Percentiles rank a stretch among this genome's conserved stretches.
Evolutionary conservation across 1,140 invertebrate genomes (phyloP).

Genomic region (Teleopsis dalmanni): DNA sequence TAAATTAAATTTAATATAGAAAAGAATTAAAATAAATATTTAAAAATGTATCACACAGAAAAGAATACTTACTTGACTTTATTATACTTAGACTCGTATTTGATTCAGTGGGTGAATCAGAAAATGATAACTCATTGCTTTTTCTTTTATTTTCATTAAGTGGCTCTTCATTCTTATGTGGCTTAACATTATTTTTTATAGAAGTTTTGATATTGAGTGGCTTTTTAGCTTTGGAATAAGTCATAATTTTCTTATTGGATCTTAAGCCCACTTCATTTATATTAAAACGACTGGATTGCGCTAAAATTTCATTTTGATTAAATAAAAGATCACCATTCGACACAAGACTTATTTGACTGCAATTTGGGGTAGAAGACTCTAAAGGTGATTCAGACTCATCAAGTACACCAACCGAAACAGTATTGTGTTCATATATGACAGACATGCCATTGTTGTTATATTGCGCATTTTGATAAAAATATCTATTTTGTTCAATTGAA

Average conservation of each 20-base stretch:
- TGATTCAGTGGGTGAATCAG: conserved; percentile 29
- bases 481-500: conserved; percentile 42
- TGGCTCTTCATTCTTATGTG: neutral
- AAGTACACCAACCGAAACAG: neutral
- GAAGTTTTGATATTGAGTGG: neutral
- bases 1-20: too few species aligned
- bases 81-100: too few species aligned
- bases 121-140: conserved; percentile 30
- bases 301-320: conserved; percentile 37
- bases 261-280: conserved; percentile 32
- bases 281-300: conserved; percentile 41
- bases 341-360: conserved; percentile 22
- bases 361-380: neutral
- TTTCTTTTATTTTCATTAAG: conserved; percentile 20
- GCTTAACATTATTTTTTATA: neutral
- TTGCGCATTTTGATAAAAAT: conserved; percentile 16
- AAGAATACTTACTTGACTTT: too few species aligned
- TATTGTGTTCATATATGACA: neutral
- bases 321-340: conserved; percentile 29
- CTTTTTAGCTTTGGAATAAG: neutral
- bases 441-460: neutral
- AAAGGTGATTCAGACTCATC: neutral
- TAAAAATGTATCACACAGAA: too few species aligned
- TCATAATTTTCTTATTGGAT: neutral
- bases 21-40: too few species aligned